Evolutionary conservation across 2,113 vertebrate species (phyloP).

Genomic region (Callionymus lyra): DNA sequence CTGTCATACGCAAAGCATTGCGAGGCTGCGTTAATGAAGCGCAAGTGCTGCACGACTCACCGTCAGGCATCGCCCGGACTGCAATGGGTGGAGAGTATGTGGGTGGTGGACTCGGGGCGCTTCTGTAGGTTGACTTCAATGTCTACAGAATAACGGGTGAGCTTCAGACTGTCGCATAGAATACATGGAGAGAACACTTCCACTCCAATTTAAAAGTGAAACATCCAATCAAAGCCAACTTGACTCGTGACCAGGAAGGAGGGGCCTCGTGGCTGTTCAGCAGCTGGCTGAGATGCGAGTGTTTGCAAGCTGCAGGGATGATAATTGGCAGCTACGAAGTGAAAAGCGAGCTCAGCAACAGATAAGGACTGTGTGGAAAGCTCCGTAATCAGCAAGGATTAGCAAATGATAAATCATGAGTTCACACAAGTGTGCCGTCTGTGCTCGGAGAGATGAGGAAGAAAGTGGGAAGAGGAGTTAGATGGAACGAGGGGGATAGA

Average conservation of each 20-base stretch:
- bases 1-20: slow-evolving; percentile 21
- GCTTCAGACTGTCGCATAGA: slow-evolving; percentile 15
- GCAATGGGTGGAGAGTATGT: slow-evolving; percentile 1
- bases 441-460: slow-evolving; percentile 29
- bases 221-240: background rate
- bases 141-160: slow-evolving; percentile 8
- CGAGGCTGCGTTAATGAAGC: no score
- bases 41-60: slow-evolving; percentile 37
- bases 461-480: slow-evolving; percentile 20
- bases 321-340: slow-evolving; percentile 62
- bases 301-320: slow-evolving; percentile 40
- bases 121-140: slow-evolving; percentile 23
- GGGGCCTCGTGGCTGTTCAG: slow-evolving; percentile 23
- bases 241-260: slow-evolving; percentile 7
- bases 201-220: background rate
- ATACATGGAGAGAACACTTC: slow-evolving; percentile 4
- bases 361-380: slow-evolving; percentile 61
- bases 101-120: slow-evolving; percentile 15
- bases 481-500: slow-evolving; percentile 18
- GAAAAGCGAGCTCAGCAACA: slow-evolving; percentile 63
- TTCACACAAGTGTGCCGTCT: slow-evolving; percentile 55
- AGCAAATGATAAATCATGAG: slow-evolving; percentile 63
- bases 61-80: slow-evolving; percentile 1
- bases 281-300: slow-evolving; percentile 47
- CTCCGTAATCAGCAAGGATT: slow-evolving; percentile 65